Evolutionary conservation across 2,888 invertebrate genomes (phyloP), one percentile per base, ranked within the genome.

Genomic region (Parascotia fuliginaria): DNA sequence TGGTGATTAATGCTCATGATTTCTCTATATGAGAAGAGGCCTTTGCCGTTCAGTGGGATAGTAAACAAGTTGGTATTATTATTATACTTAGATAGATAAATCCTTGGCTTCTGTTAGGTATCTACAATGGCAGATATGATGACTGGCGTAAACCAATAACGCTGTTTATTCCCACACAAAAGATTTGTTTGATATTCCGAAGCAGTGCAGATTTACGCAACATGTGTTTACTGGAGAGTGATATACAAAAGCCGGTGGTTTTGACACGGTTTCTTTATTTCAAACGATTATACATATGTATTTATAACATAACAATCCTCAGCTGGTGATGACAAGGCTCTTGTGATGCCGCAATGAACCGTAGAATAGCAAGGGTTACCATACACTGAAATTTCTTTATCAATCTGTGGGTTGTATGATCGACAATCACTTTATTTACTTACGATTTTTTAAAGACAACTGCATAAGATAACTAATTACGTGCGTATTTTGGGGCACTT

Each of bases 221-320:
- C 28, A 16, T 12, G 33, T 38, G 40, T 31, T 39, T 31, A 45
- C 39, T 13, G 24, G 24, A 12, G 28, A n/a, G 22, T 43, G 50
- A 50, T 41, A 36, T 7, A 15, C 11, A 22, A 22, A 40, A 36
- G n/a, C 50, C 41, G 50, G 39, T 40, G 22, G 16, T 43, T 28
- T 50, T 40, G 34, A 34, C 38, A 43, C 11, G 7, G 14, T 13
- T 42, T 27, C 24, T 27, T 27, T 27, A 12, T 31, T 13, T 13
- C 31, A 31, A 31, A 31, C 5, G 12, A 31, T 31, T 4, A 13
- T 13, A 3, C 9, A 27, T 2, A 27, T 9, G 2, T 11, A 7
- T 7, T 31, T 9, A 7, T 2, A 31, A 13, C 13, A 13, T 7
- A 13, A 13, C 2, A 12, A 7, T 13, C 9, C 13, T 28, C n/a